These are phyloP conservation scores for Listronotus oregonensis DNA, from an alignment of 1,140 invertebrate species.

Conservation along the genomic window DNA sequence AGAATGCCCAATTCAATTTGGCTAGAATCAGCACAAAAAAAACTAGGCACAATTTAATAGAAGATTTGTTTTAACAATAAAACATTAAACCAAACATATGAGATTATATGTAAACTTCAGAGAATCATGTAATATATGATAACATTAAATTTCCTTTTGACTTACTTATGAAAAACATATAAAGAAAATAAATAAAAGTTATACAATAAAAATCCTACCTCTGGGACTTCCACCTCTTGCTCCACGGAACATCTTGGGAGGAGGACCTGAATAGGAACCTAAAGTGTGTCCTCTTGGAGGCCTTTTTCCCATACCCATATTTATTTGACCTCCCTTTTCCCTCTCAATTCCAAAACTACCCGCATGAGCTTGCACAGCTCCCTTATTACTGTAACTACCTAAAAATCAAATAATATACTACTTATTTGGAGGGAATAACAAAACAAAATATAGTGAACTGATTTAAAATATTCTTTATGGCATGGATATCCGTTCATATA, in stretches of 20 bases:
- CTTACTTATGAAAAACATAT: too few relatives aligned
- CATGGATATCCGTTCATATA: too few relatives aligned
- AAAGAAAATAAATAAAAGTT: too few relatives aligned
- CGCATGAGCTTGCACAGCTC: slow-evolving; percentile 73
- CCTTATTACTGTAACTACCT: slow-evolving; percentile 68
- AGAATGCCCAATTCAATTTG: too few relatives aligned
- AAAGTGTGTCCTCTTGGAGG: slow-evolving; percentile 55
- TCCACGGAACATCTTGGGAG: slow-evolving; percentile 53
- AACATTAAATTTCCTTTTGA: too few relatives aligned
- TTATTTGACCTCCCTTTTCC: slow-evolving; percentile 44
- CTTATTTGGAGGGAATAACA: not conserved
- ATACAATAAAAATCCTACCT: slow-evolving; percentile 3
- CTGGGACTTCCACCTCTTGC: slow-evolving; percentile 42
- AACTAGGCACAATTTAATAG: too few relatives aligned
- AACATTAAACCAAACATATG: too few relatives aligned
- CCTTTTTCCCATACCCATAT: slow-evolving; percentile 56
- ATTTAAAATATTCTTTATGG: too few relatives aligned
- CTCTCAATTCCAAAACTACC: slow-evolving; percentile 71
- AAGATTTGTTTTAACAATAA: too few relatives aligned
- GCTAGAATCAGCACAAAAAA: too few relatives aligned
- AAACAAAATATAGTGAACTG: not conserved
- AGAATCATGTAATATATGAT: too few relatives aligned
- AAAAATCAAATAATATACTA: slow-evolving; percentile 36
- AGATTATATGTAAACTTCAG: too few relatives aligned
- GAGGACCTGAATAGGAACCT: slow-evolving; percentile 47